Evolutionary conservation across 2,797 vertebrate species (phyloP), one percentile per base, ranked within the genome.

Genomic region (Falco cherrug): DNA sequence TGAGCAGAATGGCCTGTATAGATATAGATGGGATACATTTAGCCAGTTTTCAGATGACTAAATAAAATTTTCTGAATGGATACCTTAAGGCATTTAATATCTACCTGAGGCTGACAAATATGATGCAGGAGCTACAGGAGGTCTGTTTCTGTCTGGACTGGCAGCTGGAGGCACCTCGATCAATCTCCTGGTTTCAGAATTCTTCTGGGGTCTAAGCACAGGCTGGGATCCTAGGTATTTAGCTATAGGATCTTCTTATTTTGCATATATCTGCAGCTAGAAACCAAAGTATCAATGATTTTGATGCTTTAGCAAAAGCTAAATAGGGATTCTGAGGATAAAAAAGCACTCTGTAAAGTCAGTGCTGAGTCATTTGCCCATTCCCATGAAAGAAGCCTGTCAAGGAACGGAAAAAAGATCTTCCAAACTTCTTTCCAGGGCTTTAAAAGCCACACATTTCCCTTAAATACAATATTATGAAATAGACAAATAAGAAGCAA

Each of bases 1-100:
- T 67, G 26, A 77, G 26, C 24, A 64, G 11, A 47, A 14, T 31
- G 21, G 1, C n/a, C 29, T 39, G 15, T 31, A 16, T 1, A 60
- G 22, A 65, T 25, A 39, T 4, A 50, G 16, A 11, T 0, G 4
- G 21, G 5, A 8, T 5, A 60, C 0, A 0, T 37, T 56, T 39
- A 70, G 24, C 12, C 18, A 71, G 14, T 37, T 53, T 75, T 68
- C n/a, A 75, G 16, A 6, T 37, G 22, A 68, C 13, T 74, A 41
- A 77, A 80, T n/a, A 74, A 19, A 70, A n/a, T 51, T 77, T 2
- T 37, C 16, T 59, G 16, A 74, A 70, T 45, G 16, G 3, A 4
- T 51, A 25, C 8, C 28, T 70, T 47, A 41, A 45, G 6, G 9
- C 25, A 57, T 31, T 18, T 65, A 60, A 68, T n/a, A 20, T 56